Conservation (phyloP, 64 coral and sea anemone species). For the Cladopsammia gracilis region DNA sequence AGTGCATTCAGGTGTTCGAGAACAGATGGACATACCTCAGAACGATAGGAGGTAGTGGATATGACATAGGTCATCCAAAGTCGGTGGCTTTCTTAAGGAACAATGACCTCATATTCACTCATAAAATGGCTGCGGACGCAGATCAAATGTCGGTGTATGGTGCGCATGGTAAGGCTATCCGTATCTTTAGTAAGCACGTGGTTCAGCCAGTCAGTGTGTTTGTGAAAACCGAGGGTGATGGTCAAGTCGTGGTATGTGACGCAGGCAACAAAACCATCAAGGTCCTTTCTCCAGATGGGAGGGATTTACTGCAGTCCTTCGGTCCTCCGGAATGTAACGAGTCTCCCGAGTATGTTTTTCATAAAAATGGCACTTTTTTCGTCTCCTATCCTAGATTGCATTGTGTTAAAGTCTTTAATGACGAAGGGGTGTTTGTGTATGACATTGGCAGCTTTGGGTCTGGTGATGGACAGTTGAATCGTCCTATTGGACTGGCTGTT, state of each 20-base stretch:
- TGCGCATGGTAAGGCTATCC: background rate
- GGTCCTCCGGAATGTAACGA: background rate
- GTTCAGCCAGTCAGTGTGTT: conserved; percentile 19
- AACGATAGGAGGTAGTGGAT: background rate
- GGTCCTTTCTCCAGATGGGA: conserved; percentile 16
- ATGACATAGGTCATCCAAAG: conserved; percentile 5
- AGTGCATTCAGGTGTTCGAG: conserved; percentile 38
- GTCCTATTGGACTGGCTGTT: conserved; percentile 19
- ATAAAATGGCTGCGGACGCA: background rate
- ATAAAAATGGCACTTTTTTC: conserved; percentile 35
- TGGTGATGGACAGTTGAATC: background rate
- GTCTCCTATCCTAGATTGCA: conserved; percentile 18
- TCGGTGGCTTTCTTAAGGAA: conserved; percentile 24
- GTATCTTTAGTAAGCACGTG: background rate
- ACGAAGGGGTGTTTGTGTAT: background rate
- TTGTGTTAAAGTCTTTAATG: conserved; percentile 29
- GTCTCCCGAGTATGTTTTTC: background rate
- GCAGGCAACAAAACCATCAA: conserved; percentile 1
- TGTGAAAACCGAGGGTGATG: conserved; percentile 6
- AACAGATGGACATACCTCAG: background rate
- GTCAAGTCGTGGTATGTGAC: conserved; percentile 24
- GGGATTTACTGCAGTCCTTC: conserved; percentile 3
- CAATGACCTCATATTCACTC: conserved; percentile 13
- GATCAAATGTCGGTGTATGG: conserved; percentile 19
- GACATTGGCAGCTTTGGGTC: conserved; percentile 4